Evolutionary conservation across 1,140 invertebrate species (phyloP).

Genomic region (Amyelois transitella): DNA sequence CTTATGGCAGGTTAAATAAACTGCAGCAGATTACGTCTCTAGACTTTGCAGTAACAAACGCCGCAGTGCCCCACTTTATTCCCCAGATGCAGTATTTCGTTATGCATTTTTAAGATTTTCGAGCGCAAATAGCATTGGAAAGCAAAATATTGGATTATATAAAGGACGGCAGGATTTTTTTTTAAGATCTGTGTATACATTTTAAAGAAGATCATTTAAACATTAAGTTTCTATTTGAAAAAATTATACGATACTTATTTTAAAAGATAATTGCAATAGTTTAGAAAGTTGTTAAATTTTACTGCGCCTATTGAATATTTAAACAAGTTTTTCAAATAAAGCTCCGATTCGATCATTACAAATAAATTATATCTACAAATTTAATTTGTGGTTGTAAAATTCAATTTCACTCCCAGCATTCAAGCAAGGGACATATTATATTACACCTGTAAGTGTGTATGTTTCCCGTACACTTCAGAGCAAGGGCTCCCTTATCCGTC

Average conservation of each 20-base stretch:
- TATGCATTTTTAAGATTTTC: constrained; percentile 4
- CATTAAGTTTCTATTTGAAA: too few relatives aligned
- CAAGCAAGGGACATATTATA: background rate
- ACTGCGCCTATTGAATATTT: background rate
- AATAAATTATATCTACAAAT: too few relatives aligned
- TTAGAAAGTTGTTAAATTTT: background rate
- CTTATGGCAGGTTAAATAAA: constrained; percentile 36
- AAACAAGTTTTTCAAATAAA: too few relatives aligned
- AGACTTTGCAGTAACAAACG: constrained; percentile 26
- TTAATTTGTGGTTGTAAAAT: too few relatives aligned
- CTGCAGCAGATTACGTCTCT: constrained; percentile 32
- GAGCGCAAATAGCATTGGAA: background rate
- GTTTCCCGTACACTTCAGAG: background rate
- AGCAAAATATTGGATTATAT: too few relatives aligned
- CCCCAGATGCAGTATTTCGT: constrained; percentile 17
- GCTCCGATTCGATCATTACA: too few relatives aligned
- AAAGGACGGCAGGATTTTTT: too few relatives aligned
- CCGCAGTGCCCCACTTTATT: constrained; percentile 30
- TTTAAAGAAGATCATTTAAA: too few relatives aligned
- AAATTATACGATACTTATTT: too few relatives aligned
- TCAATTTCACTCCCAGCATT: too few relatives aligned
- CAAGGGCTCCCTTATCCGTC: background rate
- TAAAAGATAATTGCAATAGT: background rate
- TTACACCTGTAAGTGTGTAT: too few relatives aligned
- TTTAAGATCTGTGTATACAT: too few relatives aligned